Evolutionary conservation across 2,797 vertebrate genomes (phyloP).

Genomic region (Mus caroli): DNA sequence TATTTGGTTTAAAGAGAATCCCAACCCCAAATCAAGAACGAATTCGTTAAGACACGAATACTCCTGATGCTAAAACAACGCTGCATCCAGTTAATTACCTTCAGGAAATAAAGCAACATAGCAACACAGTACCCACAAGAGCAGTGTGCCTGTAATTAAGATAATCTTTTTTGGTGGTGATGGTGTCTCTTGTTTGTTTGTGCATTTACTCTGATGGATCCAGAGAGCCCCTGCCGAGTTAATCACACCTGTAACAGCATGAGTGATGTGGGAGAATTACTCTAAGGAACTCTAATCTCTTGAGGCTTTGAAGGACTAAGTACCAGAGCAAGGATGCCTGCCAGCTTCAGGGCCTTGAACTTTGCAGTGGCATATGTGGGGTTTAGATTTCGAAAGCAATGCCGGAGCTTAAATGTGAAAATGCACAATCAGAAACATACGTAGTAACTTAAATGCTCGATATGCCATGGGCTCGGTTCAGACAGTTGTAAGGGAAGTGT

Average conservation of each 20-base stretch:
- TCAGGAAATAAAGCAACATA: slow-evolving; percentile 71
- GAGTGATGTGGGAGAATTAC: slow-evolving; percentile 79
- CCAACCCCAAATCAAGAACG: background rate
- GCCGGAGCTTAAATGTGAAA: background rate
- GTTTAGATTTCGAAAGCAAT: background rate
- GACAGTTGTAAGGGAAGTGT: background rate
- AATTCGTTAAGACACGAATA: background rate
- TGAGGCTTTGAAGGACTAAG: slow-evolving; percentile 82
- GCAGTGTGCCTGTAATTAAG: slow-evolving; percentile 77
- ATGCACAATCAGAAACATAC: background rate
- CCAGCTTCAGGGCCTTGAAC: background rate
- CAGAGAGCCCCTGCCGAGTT: slow-evolving; percentile 83
- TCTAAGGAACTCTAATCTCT: slow-evolving; percentile 71
- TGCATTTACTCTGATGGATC: slow-evolving; percentile 77
- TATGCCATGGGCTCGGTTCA: background rate
- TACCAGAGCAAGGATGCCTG: background rate
- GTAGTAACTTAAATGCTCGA: background rate
- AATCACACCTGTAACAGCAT: slow-evolving; percentile 81
- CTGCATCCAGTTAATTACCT: slow-evolving; percentile 20
- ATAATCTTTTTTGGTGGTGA: slow-evolving; percentile 62
- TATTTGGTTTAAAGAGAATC: background rate
- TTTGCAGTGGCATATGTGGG: background rate
- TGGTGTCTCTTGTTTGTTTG: slow-evolving; percentile 28
- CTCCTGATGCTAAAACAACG: background rate
- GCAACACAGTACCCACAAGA: slow-evolving; percentile 39